phyloP scores from a whole-genome alignment of 2,113 vertebrate genomes.

The Coracopsis vasa region DNA sequence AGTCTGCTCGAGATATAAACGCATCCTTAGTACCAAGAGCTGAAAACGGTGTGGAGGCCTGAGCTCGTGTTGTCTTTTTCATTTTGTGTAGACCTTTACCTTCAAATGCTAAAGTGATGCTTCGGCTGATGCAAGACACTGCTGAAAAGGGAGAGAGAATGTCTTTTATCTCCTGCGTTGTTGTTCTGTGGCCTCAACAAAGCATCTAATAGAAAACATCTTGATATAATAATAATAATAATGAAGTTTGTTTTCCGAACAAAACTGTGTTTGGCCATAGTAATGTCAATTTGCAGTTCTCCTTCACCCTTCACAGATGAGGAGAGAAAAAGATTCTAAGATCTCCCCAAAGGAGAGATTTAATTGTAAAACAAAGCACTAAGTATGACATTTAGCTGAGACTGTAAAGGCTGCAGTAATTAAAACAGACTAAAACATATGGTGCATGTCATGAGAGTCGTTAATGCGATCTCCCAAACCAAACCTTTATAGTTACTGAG shows the following conservation, averaged over 20 bases:
- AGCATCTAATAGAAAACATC: background rate
- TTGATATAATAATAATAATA: background rate
- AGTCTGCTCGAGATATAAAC: background rate
- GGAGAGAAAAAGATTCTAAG: background rate
- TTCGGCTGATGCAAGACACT: background rate
- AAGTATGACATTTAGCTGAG: slow-evolving; percentile 42
- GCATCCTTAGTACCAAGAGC: background rate
- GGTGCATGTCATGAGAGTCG: background rate
- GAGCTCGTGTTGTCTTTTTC: background rate
- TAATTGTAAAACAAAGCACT: slow-evolving; percentile 38
- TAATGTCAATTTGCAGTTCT: slow-evolving; percentile 24
- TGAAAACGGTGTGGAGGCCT: background rate
- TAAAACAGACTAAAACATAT: slow-evolving; percentile 19
- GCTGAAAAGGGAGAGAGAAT: background rate
- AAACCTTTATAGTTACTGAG: background rate
- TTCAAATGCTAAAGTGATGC: background rate
- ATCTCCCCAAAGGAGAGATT: slow-evolving; percentile 7
- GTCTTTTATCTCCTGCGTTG: background rate
- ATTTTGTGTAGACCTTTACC: background rate
- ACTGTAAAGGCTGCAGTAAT: slow-evolving; percentile 41
- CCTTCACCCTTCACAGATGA: background rate
- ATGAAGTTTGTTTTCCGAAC: slow-evolving; percentile 41
- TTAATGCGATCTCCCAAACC: background rate
- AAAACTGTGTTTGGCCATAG: background rate
- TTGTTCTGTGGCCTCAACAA: background rate